phyloP scores from a whole-genome alignment of 2,113 vertebrate genomes.

The Neotragus moschatus region DNA sequence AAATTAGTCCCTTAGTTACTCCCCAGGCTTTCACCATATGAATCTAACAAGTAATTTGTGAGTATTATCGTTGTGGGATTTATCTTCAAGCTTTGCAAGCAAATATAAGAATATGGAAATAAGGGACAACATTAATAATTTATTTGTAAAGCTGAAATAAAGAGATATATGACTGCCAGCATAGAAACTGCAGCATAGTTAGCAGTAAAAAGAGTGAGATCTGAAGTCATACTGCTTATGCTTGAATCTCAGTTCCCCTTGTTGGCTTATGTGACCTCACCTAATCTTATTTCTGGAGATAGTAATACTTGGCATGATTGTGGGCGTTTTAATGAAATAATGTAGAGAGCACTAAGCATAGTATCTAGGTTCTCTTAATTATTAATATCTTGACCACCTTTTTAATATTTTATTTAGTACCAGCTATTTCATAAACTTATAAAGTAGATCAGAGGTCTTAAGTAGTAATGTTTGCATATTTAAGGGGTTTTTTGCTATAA shows the following conservation, averaged over 20 bases:
- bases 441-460: background rate
- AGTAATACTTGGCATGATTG: background rate
- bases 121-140: background rate
- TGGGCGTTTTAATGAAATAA: constrained; percentile 25
- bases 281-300: background rate
- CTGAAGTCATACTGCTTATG: background rate
- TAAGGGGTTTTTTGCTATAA: background rate
- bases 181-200: background rate
- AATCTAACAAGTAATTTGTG: constrained; percentile 32
- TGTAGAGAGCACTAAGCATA: background rate
- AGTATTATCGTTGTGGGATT: background rate
- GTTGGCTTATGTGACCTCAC: background rate
- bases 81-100: constrained; percentile 22
- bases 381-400: background rate
- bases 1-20: constrained; percentile 50
- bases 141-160: background rate
- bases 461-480: background rate
- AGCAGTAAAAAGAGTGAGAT: background rate
- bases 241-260: background rate
- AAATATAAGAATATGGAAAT: background rate
- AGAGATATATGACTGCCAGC: background rate
- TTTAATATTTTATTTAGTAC: background rate
- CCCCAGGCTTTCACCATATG: constrained; percentile 6
- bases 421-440: background rate
- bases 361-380: background rate